Percentiles rank a stretch among this genome's conserved stretches.
Conservation (phyloP, 2,797 vertebrate species). For the Pseudochirops cupreus region DNA sequence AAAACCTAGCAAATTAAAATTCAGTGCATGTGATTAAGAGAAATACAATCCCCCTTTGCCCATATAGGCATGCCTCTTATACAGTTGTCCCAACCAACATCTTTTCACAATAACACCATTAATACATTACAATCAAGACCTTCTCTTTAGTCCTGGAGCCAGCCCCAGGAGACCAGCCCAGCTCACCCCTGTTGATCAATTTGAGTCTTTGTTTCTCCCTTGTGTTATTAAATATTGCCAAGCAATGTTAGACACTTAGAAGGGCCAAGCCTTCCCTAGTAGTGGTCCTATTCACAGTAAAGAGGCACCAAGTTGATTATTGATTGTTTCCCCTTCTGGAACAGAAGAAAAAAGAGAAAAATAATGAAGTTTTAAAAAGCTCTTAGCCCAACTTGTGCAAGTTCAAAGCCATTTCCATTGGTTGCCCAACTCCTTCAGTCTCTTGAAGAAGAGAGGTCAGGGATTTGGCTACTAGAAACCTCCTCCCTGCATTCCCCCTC, state of each 20-base stretch:
- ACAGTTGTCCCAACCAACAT: background rate
- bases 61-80: background rate
- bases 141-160: background rate
- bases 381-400: background rate
- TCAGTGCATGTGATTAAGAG: background rate
- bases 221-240: slow-evolving; percentile 10
- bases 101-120: background rate
- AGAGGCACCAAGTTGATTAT: background rate
- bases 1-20: background rate
- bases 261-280: background rate
- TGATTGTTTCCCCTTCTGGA: background rate
- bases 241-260: background rate
- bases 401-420: slow-evolving; percentile 7
- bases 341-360: background rate
- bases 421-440: background rate
- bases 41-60: background rate
- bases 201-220: background rate
- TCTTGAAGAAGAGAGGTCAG: background rate
- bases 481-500: background rate
- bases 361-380: background rate
- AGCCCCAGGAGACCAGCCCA: background rate
- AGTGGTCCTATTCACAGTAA: background rate
- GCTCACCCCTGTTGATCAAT: slow-evolving; percentile 1
- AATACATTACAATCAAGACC: background rate
- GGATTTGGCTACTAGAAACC: background rate